Base-by-base conservation (phyloP, 64 coral and sea anemone species). In the Actinia equina region DNA sequence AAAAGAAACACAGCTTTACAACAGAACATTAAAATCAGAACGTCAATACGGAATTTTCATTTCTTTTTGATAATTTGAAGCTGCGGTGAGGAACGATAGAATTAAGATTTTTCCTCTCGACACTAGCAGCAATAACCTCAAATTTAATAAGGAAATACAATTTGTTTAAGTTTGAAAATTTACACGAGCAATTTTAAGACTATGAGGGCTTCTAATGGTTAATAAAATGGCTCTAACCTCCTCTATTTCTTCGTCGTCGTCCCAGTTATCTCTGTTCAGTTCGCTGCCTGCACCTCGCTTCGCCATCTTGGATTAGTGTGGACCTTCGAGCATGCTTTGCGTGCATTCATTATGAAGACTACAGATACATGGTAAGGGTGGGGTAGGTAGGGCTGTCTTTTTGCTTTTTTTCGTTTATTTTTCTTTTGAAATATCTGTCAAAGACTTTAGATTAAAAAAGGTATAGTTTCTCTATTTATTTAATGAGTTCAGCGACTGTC, bases 181-280 rank as follows among this genome's bases (percentile, higher is more conserved):
- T 52, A 22, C 17, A 53, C 3, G 4, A 86, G 20, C 15, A 20
- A 20, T 74, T 2, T 13, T 25, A 4, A 74, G 69, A 30, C 7
- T 2, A 37, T 30, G 4, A 2, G 13, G 69, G 12, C 1, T 74
- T 30, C 11, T 27, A 13, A 13, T 30, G 70, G 22, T 10, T 44
- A 44, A 87, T 82, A 45, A 85, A 53, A 3, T 74, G 58, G 7
- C 25, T 57, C 17, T 58, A 60, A 93, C 94, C 52, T 96, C 91
- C 22, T 87, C 94, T 84, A 67, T 70, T 14, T 93, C 94, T 22
- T 96, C 94, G 70, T 96, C 91, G 15, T 93, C 91, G 42, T 96
- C 91, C 94, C 94, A 96, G 79, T 96, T 96, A 58, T 96, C 94
- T 84, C 88, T 80, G 42, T 83, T 96, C 1, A 96, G 86, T 74